Evolutionary conservation across 2,113 vertebrate genomes (phyloP).

Genomic region (Capreolus pygargus): DNA sequence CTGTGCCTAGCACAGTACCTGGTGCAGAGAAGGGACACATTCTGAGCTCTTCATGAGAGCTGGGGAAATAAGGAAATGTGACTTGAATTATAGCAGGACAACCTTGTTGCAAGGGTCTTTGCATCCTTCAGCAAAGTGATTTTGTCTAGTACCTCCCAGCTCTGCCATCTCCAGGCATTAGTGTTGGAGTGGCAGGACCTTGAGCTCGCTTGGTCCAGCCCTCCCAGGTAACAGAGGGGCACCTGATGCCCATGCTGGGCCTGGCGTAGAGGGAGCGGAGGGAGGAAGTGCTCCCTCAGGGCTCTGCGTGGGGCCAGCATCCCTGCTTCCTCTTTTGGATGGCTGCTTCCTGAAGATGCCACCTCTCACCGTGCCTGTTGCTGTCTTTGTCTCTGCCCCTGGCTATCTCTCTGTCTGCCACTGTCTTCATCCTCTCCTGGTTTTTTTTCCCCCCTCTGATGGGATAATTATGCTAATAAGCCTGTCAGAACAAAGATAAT

Average conservation of each 20-base stretch:
- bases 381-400: constrained; percentile 48
- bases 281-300: too few species aligned
- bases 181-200: background rate
- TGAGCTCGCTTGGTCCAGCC: background rate
- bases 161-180: background rate
- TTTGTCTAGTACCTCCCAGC: background rate
- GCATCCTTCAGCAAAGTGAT: background rate
- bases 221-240: background rate
- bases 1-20: background rate
- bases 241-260: background rate
- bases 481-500: constrained; percentile 75
- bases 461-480: constrained; percentile 77
- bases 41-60: background rate
- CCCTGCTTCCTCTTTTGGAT: background rate
- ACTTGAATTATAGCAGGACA: background rate
- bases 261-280: too few species aligned
- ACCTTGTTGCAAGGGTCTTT: background rate
- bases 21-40: background rate
- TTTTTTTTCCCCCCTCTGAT: constrained; percentile 46
- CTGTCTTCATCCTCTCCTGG: constrained; percentile 29
- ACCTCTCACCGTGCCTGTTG: background rate
- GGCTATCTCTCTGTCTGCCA: constrained; percentile 47
- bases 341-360: background rate
- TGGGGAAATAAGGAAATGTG: background rate
- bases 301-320: background rate